phyloP scores from a whole-genome alignment of 2,888 invertebrate genomes.

The Eupeodes luniger region DNA sequence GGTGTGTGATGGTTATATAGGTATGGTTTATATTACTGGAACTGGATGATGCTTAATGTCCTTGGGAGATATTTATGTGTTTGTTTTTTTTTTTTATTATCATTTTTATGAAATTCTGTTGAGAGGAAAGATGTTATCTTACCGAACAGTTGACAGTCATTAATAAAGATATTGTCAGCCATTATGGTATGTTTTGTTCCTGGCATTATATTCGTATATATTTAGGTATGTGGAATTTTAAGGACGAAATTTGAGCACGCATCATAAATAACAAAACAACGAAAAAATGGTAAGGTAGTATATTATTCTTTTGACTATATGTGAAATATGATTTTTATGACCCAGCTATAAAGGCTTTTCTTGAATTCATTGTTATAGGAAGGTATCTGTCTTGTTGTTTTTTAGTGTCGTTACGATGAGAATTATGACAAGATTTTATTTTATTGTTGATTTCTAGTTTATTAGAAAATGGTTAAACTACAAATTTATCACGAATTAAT shows the following conservation, averaged over 20 bases:
- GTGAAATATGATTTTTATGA: conserved; percentile 42
- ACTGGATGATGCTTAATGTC: conserved; percentile 44
- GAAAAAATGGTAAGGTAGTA: background rate
- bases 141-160: conserved; percentile 70
- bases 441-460: background rate
- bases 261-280: conserved; percentile 56
- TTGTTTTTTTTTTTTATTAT: conserved; percentile 33
- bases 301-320: conserved; percentile 12
- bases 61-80: conserved; percentile 54
- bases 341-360: conserved; percentile 2
- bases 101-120: conserved; percentile 30
- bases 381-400: background rate
- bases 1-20: conserved; percentile 8
- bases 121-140: conserved; percentile 63
- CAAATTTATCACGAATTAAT: background rate
- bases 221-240: conserved; percentile 29
- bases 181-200: conserved; percentile 63
- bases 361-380: background rate
- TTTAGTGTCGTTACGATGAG: background rate
- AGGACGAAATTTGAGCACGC: conserved; percentile 67
- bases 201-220: background rate
- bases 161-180: conserved; percentile 75
- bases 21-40: background rate
- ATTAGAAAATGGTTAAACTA: conserved; percentile 19
- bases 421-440: conserved; percentile 25